Evolutionary conservation across 2,888 invertebrate genomes (phyloP).

Genomic region (Hirtodrosophila confusa): DNA sequence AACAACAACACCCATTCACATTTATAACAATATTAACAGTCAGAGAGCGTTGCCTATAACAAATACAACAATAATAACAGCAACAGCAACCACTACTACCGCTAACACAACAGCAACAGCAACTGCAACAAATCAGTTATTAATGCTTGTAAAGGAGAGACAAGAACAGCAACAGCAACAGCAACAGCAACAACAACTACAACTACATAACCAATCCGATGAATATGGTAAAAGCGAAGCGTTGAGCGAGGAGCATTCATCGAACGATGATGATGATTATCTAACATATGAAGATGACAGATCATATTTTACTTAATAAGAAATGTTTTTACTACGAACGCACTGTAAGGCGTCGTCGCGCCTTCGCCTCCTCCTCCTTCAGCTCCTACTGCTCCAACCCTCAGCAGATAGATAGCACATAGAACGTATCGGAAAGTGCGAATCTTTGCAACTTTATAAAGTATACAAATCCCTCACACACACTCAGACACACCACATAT

Average conservation of each 20-base stretch:
- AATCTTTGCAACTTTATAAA: slow-evolving; percentile 34
- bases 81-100: slow-evolving; percentile 16
- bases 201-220: slow-evolving; percentile 18
- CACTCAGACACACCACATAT: slow-evolving; percentile 19
- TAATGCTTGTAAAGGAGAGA: slow-evolving; percentile 67
- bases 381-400: neutral
- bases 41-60: slow-evolving; percentile 44
- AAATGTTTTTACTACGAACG: slow-evolving; percentile 68
- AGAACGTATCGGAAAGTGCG: slow-evolving; percentile 32
- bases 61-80: slow-evolving; percentile 31
- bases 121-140: slow-evolving; percentile 55
- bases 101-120: slow-evolving; percentile 24
- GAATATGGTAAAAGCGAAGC: slow-evolving; percentile 20
- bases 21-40: slow-evolving; percentile 43
- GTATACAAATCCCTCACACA: slow-evolving; percentile 27
- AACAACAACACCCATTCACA: slow-evolving; percentile 62
- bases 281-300: slow-evolving; percentile 63
- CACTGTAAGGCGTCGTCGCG: slow-evolving; percentile 31
- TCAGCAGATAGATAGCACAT: neutral
- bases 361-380: slow-evolving; percentile 18
- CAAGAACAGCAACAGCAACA: slow-evolving; percentile 23
- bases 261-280: slow-evolving; percentile 41
- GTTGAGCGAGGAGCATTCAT: slow-evolving; percentile 54
- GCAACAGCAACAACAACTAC: slow-evolving; percentile 19
- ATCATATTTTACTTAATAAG: slow-evolving; percentile 79